These are phyloP conservation scores for Pherbina coryleti DNA, from an alignment of 2,888 invertebrate species.

Conservation along the genomic window DNA sequence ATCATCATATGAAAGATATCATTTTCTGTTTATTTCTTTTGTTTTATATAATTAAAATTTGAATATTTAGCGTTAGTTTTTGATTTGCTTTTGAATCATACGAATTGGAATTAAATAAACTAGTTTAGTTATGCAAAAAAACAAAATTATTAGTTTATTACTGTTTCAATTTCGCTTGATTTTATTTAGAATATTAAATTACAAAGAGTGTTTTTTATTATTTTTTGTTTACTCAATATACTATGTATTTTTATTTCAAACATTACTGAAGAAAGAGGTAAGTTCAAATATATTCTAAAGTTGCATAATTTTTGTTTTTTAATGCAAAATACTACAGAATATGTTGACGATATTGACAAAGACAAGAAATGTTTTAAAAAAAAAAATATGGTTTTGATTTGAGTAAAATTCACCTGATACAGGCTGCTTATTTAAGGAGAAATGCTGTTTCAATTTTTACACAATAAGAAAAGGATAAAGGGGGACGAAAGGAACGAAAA, in stretches of 20 bases:
- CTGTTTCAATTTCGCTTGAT: conserved; percentile 28
- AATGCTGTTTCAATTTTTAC: background rate
- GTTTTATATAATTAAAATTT: conserved; percentile 42
- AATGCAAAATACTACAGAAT: background rate
- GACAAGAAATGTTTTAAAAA: background rate
- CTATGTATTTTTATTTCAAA: conserved; percentile 13
- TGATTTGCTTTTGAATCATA: conserved; percentile 46
- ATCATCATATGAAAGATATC: conserved; percentile 45
- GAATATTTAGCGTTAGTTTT: conserved; percentile 44
- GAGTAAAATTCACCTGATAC: conserved; percentile 24
- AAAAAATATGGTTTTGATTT: background rate
- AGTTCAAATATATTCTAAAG: background rate
- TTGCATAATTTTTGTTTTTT: background rate
- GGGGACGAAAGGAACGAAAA: background rate
- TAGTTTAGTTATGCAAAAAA: conserved; percentile 43
- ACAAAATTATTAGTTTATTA: conserved; percentile 25
- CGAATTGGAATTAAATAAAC: conserved; percentile 26
- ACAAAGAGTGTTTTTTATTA: conserved; percentile 34
- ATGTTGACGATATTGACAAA: background rate
- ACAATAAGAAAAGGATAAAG: background rate
- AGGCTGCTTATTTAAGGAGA: conserved; percentile 20
- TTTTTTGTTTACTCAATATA: conserved; percentile 37
- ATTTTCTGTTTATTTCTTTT: conserved; percentile 8
- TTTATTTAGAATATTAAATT: conserved; percentile 47
- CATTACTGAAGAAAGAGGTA: background rate